These are phyloP conservation scores for Ophiodon elongatus DNA, from an alignment of 2,113 vertebrate genomes.

Conservation along the genomic window DNA sequence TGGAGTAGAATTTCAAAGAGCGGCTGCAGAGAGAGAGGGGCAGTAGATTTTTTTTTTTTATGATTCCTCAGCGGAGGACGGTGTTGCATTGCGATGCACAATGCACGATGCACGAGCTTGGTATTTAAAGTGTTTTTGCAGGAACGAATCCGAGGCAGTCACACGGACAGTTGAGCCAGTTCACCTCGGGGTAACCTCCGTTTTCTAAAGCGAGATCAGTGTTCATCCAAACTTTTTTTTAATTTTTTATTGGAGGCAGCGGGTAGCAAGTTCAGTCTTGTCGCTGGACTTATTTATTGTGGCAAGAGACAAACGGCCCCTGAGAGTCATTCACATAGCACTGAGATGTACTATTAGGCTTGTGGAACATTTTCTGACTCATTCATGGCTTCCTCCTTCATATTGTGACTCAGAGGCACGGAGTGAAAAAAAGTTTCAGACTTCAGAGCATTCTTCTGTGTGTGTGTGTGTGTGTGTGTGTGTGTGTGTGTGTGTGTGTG, in stretches of 20 bases:
- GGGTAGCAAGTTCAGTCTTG: slow-evolving; percentile 38
- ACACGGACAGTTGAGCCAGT: neutral
- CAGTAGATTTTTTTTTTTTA: slow-evolving; percentile 6
- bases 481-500: slow-evolving; percentile 31
- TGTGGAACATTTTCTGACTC: slow-evolving; percentile 89
- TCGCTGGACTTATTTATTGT: slow-evolving; percentile 57
- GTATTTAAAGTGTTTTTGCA: slow-evolving; percentile 7
- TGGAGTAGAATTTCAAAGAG: slow-evolving; percentile 63
- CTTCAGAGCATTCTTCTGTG: slow-evolving; percentile 49
- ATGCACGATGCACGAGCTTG: neutral
- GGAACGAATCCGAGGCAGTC: neutral
- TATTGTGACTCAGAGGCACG: slow-evolving; percentile 90
- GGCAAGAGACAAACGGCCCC: slow-evolving; percentile 53
- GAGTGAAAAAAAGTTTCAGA: slow-evolving; percentile 55
- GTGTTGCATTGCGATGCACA: neutral
- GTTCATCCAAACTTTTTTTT: neutral
- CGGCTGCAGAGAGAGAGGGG: slow-evolving; percentile 7
- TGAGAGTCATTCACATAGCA: slow-evolving; percentile 73
- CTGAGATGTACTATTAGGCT: slow-evolving; percentile 67
- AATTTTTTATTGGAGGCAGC: slow-evolving; percentile 10
- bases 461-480: slow-evolving; percentile 31
- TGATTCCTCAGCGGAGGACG: neutral
- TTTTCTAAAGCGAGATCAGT: neutral
- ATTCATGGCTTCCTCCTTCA: slow-evolving; percentile 86
- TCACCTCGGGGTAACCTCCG: slow-evolving; percentile 12